These are phyloP conservation scores for Heliconius cydno DNA, from an alignment of 2,888 invertebrate genomes.

Conservation along the genomic window DNA sequence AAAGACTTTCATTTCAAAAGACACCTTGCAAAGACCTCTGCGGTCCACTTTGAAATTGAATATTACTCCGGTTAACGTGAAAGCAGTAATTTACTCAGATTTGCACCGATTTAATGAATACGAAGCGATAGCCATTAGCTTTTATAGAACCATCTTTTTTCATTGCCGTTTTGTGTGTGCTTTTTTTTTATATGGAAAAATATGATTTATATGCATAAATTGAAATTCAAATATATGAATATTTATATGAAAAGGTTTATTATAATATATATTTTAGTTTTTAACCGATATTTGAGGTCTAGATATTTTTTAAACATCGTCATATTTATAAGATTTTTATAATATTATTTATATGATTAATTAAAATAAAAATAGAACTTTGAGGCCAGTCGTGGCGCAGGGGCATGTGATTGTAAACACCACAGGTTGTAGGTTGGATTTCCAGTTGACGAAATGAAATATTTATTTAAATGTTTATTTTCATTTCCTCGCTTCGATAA, in stretches of 20 bases:
- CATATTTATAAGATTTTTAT: background rate
- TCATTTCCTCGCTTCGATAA: background rate
- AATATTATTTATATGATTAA: background rate
- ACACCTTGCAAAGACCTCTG: slow-evolving; percentile 43
- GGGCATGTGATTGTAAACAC: background rate
- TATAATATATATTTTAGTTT: background rate
- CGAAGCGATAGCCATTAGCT: slow-evolving; percentile 38
- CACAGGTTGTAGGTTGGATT: background rate
- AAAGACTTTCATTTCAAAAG: slow-evolving; percentile 47
- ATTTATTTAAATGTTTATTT: background rate
- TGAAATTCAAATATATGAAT: slow-evolving; percentile 8
- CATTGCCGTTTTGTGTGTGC: slow-evolving; percentile 17
- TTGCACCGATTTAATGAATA: slow-evolving; percentile 43
- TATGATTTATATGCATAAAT: slow-evolving; percentile 4
- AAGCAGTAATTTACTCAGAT: slow-evolving; percentile 36
- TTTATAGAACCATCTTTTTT: slow-evolving; percentile 32
- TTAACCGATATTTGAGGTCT: background rate
- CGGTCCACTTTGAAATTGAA: slow-evolving; percentile 45
- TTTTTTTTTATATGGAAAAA: slow-evolving; percentile 17
- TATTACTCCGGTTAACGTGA: slow-evolving; percentile 44
- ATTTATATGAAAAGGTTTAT: background rate
- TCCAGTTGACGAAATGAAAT: background rate
- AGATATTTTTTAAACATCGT: background rate
- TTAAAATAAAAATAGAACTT: background rate
- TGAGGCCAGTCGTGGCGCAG: too few species aligned